A percentile compares a stretch with the other conserved stretches of the same genome.
Conservation (phyloP, 1,140 invertebrate genomes). For the Trichoplusia ni region DNA sequence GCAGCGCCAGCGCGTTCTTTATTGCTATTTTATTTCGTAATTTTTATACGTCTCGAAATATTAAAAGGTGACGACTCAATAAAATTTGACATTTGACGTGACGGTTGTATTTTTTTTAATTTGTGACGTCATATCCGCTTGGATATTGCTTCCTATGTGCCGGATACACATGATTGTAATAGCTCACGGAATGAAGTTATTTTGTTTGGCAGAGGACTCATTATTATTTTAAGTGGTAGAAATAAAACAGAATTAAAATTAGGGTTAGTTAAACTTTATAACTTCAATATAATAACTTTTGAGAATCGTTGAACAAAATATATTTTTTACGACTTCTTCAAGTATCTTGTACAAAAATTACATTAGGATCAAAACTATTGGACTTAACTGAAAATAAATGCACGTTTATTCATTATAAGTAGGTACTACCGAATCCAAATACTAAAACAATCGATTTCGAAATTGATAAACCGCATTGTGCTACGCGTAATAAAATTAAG, state of each 20-base stretch:
- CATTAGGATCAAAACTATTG: too few species aligned
- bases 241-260: too few species aligned
- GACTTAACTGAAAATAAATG: too few species aligned
- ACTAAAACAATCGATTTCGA: too few species aligned
- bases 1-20: not conserved
- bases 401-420: too few species aligned
- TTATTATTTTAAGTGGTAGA: too few species aligned
- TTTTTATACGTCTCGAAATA: not conserved
- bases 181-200: not conserved
- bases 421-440: too few species aligned
- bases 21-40: conserved; percentile 4
- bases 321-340: too few species aligned
- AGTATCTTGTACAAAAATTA: too few species aligned
- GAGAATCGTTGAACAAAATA: too few species aligned
- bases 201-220: not conserved
- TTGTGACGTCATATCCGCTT: conserved; percentile 11
- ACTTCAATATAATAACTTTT: too few species aligned
- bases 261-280: too few species aligned
- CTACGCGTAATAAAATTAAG: not conserved
- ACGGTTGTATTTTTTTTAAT: conserved; percentile 1
- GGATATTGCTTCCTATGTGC: not conserved
- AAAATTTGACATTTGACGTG: not conserved
- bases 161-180: not conserved
- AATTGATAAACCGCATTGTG: not conserved
- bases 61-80: not conserved